A percentile compares a stretch with the other conserved stretches of the same genome.
These are phyloP conservation scores for Aspidiotus destructor DNA, from an alignment of 2,888 invertebrate genomes.

Conservation along the genomic window DNA sequence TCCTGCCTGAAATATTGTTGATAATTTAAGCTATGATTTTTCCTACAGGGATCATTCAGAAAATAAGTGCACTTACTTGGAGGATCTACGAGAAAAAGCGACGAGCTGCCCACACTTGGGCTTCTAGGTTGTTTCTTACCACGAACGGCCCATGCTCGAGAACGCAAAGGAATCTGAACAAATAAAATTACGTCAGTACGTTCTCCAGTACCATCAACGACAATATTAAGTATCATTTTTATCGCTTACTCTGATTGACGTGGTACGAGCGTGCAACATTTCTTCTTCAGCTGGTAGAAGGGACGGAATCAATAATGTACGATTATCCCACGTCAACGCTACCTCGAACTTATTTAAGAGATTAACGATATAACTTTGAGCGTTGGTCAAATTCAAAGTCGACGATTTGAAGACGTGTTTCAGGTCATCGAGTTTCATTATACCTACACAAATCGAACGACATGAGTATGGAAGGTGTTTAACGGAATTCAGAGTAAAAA, in stretches of 20 bases:
- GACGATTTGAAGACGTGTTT: constrained; percentile 87
- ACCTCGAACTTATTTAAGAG: constrained; percentile 94
- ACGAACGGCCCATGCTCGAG: constrained; percentile 57
- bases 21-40: no score
- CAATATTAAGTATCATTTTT: neutral
- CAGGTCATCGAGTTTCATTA: constrained; percentile 89
- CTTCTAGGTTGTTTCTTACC: constrained; percentile 48
- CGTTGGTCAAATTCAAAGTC: constrained; percentile 44
- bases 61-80: no score
- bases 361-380: constrained; percentile 74
- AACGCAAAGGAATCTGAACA: constrained; percentile 51
- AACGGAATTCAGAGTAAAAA: constrained; percentile 8
- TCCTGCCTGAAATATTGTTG: constrained; percentile 8
- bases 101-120: neutral
- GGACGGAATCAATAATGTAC: constrained; percentile 83
- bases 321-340: constrained; percentile 88
- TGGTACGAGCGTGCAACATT: constrained; percentile 41
- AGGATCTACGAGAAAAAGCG: neutral
- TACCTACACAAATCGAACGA: constrained; percentile 45
- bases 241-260: constrained; percentile 44
- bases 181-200: constrained; percentile 8
- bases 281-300: constrained; percentile 71
- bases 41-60: no score
- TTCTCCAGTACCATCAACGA: neutral
- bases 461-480: constrained; percentile 6